Base-by-base conservation (phyloP, 1,140 invertebrate species). In the Drosophila pandora region DNA sequence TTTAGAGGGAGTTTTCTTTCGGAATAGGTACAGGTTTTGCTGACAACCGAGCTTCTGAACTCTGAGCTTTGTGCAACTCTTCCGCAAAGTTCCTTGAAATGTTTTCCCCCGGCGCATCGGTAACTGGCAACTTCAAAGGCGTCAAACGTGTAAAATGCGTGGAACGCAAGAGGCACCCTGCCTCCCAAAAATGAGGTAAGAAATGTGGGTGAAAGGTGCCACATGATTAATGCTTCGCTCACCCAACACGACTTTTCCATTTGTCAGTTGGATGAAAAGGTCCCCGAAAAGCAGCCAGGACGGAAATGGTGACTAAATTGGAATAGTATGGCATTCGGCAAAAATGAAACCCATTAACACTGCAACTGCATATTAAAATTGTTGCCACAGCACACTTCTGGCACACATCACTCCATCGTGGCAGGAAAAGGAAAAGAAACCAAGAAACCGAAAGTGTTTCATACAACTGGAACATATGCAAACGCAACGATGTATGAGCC, bases 321-420 rank as follows among this genome's bases (percentile, higher is more conserved):
- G 25, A 63, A 49, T 60, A 64, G 43, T 41, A 53, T 34, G 37
- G 53, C 28, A 54, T 48, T 48, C 48, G 12, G 13, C 47, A 28
- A 34, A 70, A 77, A 52, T 45, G 55, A 25, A 41, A 45, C 32
- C 37, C 54, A 81, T 74, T 74, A 77, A 77, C 59, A 23, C 8
- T 47, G 9, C 73, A 67, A 81, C 79, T 74, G 57, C 54, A 65
- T 56, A 80, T 77, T 73, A 64, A 76, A 72, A 72, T 62, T 28
- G 48, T 30, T 34, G 32, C 12, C 9, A 37, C 22, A 37, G 34
- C 9, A 37, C 34, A 10, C 34, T 12, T 37, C 34, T 37, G 9
- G 34, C 41, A 43, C 41, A 34, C 52, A 30, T 22, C 10, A 28
- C 47, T 47, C 21, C 45, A 49, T 48, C 34, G 37, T 30, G 65